Evolutionary conservation across 2,113 vertebrate genomes (phyloP).

Genomic region (Hystrix cristata): DNA sequence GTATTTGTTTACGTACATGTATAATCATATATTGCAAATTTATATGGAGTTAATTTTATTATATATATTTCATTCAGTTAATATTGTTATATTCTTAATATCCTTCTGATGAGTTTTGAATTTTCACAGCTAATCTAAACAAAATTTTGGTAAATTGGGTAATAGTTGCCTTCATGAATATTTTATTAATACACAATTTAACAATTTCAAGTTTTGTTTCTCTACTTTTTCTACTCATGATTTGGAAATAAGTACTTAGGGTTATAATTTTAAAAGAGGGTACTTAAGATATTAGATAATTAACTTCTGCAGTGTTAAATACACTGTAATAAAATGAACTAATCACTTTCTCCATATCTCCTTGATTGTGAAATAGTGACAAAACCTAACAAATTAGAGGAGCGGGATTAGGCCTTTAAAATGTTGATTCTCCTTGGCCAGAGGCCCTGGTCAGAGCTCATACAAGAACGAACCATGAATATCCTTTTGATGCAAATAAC

Average conservation of each 20-base stretch:
- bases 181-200: neutral
- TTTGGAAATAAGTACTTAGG: conserved; percentile 13
- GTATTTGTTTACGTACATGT: neutral
- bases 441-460: neutral
- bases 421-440: conserved; percentile 12
- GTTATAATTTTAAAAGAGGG: conserved; percentile 1
- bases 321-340: neutral
- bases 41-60: conserved; percentile 28
- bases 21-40: neutral
- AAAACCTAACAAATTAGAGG: conserved; percentile 24
- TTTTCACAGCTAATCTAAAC: conserved; percentile 43
- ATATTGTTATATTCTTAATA: conserved; percentile 33
- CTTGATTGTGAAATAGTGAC: conserved; percentile 27
- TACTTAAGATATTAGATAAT: conserved; percentile 13
- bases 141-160: conserved; percentile 9
- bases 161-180: conserved; percentile 15
- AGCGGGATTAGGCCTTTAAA: neutral
- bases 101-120: neutral
- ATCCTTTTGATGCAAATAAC: conserved; percentile 33
- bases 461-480: neutral
- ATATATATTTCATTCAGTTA: neutral
- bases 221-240: neutral
- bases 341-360: neutral
- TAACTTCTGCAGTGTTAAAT: neutral
- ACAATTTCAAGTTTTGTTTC: conserved; percentile 43